phyloP scores from a whole-genome alignment of 1,140 invertebrate genomes.

The Cepaea nemoralis region DNA sequence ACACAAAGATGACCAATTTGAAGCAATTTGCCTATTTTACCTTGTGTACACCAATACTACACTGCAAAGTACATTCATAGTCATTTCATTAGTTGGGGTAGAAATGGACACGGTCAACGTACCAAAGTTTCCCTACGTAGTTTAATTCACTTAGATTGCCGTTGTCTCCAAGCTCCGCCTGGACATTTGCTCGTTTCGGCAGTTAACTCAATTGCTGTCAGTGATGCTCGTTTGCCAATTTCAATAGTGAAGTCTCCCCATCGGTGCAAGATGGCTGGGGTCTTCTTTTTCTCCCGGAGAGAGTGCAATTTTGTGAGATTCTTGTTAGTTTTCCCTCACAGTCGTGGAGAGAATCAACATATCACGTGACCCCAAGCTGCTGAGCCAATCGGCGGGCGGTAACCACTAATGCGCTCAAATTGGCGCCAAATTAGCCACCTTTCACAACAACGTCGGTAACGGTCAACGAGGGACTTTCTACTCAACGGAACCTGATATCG shows the following conservation, averaged over 20 bases:
- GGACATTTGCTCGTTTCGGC: not conserved
- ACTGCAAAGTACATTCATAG: not conserved
- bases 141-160: slow-evolving; percentile 9
- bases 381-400: slow-evolving; percentile 2
- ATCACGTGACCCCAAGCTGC: slow-evolving; percentile 29
- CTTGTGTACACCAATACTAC: too few relatives aligned
- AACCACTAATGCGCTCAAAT: slow-evolving; percentile 34
- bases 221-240: not conserved
- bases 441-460: not conserved
- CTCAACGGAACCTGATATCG: slow-evolving; percentile 6
- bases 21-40: too few relatives aligned
- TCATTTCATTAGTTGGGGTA: not conserved
- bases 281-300: not conserved
- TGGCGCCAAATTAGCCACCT: slow-evolving; percentile 40
- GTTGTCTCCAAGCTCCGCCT: not conserved
- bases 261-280: not conserved
- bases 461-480: not conserved
- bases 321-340: slow-evolving; percentile 8
- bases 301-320: not conserved
- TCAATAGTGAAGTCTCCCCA: not conserved
- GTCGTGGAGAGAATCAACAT: slow-evolving; percentile 21
- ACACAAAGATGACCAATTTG: too few relatives aligned
- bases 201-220: not conserved
- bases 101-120: not conserved
- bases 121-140: not conserved